Conservation (phyloP, 2,888 invertebrate species). For the Cheilosia vulpina region DNA sequence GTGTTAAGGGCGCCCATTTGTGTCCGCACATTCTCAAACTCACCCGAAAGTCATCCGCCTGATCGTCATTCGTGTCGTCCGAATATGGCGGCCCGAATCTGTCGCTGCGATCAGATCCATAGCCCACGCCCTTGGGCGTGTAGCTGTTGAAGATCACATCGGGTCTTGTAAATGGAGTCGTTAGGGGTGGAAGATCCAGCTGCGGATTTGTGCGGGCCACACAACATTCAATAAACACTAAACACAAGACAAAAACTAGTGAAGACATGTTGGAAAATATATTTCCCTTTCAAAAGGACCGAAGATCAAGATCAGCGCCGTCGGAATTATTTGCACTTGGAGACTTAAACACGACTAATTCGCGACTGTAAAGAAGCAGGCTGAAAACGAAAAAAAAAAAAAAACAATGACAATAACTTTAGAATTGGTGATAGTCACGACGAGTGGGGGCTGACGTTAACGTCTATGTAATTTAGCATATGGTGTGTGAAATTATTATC, state of each 20-base stretch:
- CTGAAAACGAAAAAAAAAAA: conserved; percentile 1
- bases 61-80: conserved; percentile 80
- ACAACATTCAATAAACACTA: conserved; percentile 18
- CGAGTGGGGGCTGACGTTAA: conserved; percentile 44
- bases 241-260: conserved; percentile 73
- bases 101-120: conserved; percentile 81
- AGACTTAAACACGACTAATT: conserved; percentile 63
- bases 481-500: conserved; percentile 71
- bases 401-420: conserved; percentile 50
- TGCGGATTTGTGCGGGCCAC: conserved; percentile 81
- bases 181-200: conserved; percentile 85
- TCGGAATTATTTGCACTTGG: conserved; percentile 46
- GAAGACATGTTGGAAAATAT: conserved; percentile 69
- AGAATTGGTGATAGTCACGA: conserved; percentile 56
- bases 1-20: neutral
- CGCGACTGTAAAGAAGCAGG: conserved; percentile 58
- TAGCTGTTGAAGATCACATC: conserved; percentile 81
- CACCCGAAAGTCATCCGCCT: conserved; percentile 82
- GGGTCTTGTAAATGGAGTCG: conserved; percentile 79
- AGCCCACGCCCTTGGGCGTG: conserved; percentile 77
- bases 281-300: conserved; percentile 15
- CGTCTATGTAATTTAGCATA: conserved; percentile 56
- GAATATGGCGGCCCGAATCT: conserved; percentile 82
- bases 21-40: conserved; percentile 48
- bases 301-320: conserved; percentile 67